These are phyloP conservation scores for Eulithis prunata DNA, from an alignment of 2,888 invertebrate species.

Conservation along the genomic window DNA sequence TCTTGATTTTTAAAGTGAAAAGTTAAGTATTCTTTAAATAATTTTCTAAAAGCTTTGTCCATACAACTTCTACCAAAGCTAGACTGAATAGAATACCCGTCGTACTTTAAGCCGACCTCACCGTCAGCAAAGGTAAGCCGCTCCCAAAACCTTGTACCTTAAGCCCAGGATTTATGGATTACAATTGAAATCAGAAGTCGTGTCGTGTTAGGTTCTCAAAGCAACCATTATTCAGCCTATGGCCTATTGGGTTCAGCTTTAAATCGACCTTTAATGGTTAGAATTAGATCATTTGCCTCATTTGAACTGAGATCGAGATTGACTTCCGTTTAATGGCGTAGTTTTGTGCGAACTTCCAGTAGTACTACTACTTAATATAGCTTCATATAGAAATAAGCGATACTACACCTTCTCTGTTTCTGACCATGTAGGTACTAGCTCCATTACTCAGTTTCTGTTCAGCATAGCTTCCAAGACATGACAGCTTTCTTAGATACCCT, in stretches of 20 bases:
- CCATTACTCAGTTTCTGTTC: too few species aligned
- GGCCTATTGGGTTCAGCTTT: constrained; percentile 47
- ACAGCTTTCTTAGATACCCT: too few species aligned
- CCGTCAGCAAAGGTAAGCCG: constrained; percentile 57
- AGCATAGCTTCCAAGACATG: too few species aligned
- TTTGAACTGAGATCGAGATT: constrained; percentile 29
- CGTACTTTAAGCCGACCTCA: constrained; percentile 54
- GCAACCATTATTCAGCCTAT: constrained; percentile 50
- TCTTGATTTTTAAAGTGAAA: too few species aligned
- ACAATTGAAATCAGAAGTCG: constrained; percentile 54
- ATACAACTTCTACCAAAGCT: too few species aligned
- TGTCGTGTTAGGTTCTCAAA: constrained; percentile 56
- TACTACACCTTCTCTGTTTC: too few species aligned
- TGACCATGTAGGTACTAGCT: too few species aligned
- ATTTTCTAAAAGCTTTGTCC: not conserved
- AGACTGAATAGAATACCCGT: not conserved
- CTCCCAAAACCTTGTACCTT: constrained; percentile 53
- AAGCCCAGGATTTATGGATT: constrained; percentile 55
- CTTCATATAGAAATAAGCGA: constrained; percentile 10
- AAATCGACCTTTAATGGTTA: constrained; percentile 41
- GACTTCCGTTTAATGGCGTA: constrained; percentile 27
- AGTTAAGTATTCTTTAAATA: too few species aligned
- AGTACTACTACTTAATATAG: not conserved
- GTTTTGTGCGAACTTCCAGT: constrained; percentile 8
- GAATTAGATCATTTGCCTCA: constrained; percentile 39